Conservation (phyloP, 2,888 invertebrate genomes). For the Mimumesa dahlbomi region DNA sequence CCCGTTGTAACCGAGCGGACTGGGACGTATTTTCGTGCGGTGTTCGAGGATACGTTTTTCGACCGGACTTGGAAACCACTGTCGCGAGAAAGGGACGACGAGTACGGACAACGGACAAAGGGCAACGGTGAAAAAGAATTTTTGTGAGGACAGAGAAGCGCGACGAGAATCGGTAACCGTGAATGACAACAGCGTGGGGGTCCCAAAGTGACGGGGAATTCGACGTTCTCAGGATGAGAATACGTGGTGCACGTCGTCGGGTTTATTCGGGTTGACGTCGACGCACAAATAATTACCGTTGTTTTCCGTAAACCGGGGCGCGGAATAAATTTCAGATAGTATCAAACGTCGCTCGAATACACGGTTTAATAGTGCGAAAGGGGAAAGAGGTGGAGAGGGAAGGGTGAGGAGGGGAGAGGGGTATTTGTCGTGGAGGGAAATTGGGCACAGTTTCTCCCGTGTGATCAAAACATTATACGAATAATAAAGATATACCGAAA, state of each 20-base stretch:
- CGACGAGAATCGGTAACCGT: constrained; percentile 1
- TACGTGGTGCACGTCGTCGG: not conserved
- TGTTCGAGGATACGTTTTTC: too few species aligned
- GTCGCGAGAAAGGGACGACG: not conserved
- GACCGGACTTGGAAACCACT: too few species aligned
- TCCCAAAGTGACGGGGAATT: not conserved
- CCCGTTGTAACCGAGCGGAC: too few species aligned
- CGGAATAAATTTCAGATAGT: not conserved
- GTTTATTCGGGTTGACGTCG: not conserved
- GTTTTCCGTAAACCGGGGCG: not conserved
- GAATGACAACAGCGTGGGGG: too few species aligned
- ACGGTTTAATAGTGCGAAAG: too few species aligned
- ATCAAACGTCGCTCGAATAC: not conserved
- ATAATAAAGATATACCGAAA: too few species aligned
- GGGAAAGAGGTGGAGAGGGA: too few species aligned
- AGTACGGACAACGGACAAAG: constrained; percentile 17
- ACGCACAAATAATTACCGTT: not conserved
- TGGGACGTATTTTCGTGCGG: too few species aligned
- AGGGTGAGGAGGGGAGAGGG: too few species aligned
- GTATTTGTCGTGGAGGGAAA: too few species aligned
- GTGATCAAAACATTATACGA: too few species aligned
- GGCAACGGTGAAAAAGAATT: constrained; percentile 12
- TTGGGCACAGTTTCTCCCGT: too few species aligned
- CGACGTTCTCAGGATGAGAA: not conserved
- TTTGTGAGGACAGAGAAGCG: constrained; percentile 16